A percentile compares a stretch with the other conserved stretches of the same genome.
Evolutionary conservation across 2,113 vertebrate genomes (phyloP).

Genomic region (Takifugu bimaculatus): DNA sequence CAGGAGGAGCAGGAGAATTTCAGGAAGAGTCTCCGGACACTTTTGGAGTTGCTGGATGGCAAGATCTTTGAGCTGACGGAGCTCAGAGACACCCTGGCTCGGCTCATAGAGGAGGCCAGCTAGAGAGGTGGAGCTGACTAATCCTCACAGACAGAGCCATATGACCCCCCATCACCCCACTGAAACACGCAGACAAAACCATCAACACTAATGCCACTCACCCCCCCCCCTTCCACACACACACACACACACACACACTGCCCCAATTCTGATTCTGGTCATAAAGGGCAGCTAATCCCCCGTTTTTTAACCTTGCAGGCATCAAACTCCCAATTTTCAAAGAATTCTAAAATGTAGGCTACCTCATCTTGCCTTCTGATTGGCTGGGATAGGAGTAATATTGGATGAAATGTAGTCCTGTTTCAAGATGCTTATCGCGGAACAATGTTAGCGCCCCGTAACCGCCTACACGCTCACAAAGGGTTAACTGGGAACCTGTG

Average conservation of each 20-base stretch:
- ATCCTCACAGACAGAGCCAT: slow-evolving; percentile 62
- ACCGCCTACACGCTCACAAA: slow-evolving; percentile 6
- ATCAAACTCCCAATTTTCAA: slow-evolving; percentile 33
- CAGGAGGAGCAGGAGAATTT: slow-evolving; percentile 96
- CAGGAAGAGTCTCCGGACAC: slow-evolving; percentile 95
- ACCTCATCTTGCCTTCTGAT: slow-evolving; percentile 59
- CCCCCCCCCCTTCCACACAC: slow-evolving; percentile 1
- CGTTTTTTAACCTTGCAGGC: slow-evolving; percentile 37
- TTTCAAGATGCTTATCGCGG: slow-evolving; percentile 17
- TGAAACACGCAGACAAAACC: neutral
- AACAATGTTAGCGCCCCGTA: slow-evolving; percentile 6
- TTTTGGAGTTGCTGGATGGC: slow-evolving; percentile 97
- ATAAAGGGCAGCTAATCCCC: slow-evolving; percentile 54
- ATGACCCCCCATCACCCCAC: slow-evolving; percentile 26
- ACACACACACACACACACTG: slow-evolving; percentile 44
- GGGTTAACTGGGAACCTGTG: slow-evolving; percentile 52
- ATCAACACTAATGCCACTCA: slow-evolving; percentile 2
- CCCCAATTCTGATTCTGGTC: slow-evolving; percentile 40
- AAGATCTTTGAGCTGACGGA: slow-evolving; percentile 99
- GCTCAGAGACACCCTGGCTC: slow-evolving; percentile 93
- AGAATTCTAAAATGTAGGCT: slow-evolving; percentile 41
- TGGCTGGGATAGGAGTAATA: slow-evolving; percentile 49
- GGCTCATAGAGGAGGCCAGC: slow-evolving; percentile 95
- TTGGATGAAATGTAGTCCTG: slow-evolving; percentile 30
- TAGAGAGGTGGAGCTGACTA: slow-evolving; percentile 75